phyloP scores from a whole-genome alignment of 2,113 vertebrate species.

The Casuarius casuarius region DNA sequence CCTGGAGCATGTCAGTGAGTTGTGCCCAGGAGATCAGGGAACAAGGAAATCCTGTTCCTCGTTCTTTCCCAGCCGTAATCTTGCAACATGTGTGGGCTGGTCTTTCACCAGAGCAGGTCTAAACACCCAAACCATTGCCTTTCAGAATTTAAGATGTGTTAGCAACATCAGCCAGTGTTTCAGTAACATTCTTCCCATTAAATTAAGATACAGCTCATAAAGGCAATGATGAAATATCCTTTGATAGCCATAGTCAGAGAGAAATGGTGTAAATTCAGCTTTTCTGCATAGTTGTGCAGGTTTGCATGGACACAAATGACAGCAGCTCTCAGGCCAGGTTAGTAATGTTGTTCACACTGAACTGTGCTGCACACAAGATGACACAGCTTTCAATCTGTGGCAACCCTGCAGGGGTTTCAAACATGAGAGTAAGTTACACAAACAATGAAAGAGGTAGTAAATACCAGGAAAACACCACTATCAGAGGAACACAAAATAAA shows the following conservation, averaged over 20 bases:
- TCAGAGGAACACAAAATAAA: background rate
- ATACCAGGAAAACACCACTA: background rate
- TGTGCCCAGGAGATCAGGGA: background rate
- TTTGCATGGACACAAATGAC: background rate
- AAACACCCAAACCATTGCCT: background rate
- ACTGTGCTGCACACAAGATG: background rate
- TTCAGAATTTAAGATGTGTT: background rate
- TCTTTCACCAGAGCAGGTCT: background rate
- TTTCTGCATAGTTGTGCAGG: background rate
- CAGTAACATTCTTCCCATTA: background rate
- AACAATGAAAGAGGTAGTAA: background rate
- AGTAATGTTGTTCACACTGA: background rate
- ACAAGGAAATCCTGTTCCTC: background rate
- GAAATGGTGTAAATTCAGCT: background rate
- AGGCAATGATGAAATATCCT: background rate
- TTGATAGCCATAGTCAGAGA: background rate
- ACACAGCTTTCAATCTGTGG: background rate
- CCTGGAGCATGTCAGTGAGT: too few relatives aligned
- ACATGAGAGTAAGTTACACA: background rate
- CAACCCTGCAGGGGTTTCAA: background rate
- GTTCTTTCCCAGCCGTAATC: background rate
- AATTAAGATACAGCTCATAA: background rate
- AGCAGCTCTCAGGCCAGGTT: background rate
- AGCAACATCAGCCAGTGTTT: background rate
- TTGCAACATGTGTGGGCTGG: background rate